Percentiles rank a stretch among this genome's conserved stretches.
Evolutionary conservation across 2,888 invertebrate genomes (phyloP).

Genomic region (Antheraea yamamai): DNA sequence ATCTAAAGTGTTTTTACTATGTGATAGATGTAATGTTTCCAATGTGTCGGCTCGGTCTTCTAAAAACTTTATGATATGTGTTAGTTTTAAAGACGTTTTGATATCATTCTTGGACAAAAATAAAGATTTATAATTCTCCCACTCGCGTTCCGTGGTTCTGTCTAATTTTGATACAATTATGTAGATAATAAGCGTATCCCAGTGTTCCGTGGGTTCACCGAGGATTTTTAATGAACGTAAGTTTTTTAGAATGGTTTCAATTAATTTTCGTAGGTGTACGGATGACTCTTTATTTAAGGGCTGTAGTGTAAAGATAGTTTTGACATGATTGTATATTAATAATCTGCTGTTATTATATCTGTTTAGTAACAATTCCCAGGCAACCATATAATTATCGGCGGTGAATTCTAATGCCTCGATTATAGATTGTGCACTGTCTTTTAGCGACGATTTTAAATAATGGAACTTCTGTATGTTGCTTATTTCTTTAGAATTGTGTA

Average conservation of each 20-base stretch:
- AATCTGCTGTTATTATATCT: slow-evolving; percentile 21
- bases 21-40: background rate
- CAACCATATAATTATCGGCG: slow-evolving; percentile 17
- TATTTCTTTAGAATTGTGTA: slow-evolving; percentile 26
- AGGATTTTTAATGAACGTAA: slow-evolving; percentile 11
- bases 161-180: slow-evolving; percentile 13
- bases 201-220: background rate
- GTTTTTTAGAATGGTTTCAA: slow-evolving; percentile 24
- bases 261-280: background rate
- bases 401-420: slow-evolving; percentile 28
- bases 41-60: background rate
- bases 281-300: slow-evolving; percentile 9
- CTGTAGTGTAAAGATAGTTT: slow-evolving; percentile 16
- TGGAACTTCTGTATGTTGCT: slow-evolving; percentile 30
- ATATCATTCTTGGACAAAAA: background rate
- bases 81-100: background rate
- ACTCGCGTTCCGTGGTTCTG: background rate
- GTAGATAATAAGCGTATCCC: no score
- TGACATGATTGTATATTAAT: slow-evolving; percentile 20
- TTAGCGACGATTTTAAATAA: slow-evolving; percentile 28
- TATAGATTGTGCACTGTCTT: slow-evolving; percentile 24
- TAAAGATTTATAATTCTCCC: background rate
- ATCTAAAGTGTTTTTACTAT: background rate
- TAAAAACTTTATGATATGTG: background rate
- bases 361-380: slow-evolving; percentile 21